These are phyloP conservation scores for Anarsia innoxiella DNA, from an alignment of 2,888 invertebrate species.

Conservation along the genomic window DNA sequence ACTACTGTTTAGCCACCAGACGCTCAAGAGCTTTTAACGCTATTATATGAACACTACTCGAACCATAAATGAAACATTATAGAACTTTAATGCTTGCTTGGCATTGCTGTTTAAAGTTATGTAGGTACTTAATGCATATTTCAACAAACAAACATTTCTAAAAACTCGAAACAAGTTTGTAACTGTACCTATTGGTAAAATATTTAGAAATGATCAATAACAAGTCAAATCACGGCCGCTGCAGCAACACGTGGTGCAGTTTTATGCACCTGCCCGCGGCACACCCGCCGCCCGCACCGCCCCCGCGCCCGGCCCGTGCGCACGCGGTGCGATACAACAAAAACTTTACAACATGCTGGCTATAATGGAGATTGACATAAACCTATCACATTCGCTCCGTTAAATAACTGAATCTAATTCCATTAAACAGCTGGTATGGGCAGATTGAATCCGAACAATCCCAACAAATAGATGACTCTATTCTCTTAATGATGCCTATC, in stretches of 20 bases:
- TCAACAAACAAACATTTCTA: no score
- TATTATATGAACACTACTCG: constrained; percentile 15
- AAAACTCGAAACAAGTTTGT: constrained; percentile 20
- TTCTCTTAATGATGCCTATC: constrained; percentile 26
- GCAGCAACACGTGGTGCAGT: constrained; percentile 14
- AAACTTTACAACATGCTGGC: constrained; percentile 28
- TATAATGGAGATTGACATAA: constrained; percentile 35
- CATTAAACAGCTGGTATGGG: constrained; percentile 58
- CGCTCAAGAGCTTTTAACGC: constrained; percentile 38
- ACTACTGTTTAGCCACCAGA: constrained; percentile 25
- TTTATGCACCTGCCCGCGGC: constrained; percentile 18
- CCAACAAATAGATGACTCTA: constrained; percentile 34
- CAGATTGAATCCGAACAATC: constrained; percentile 38
- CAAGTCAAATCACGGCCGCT: constrained; percentile 35
- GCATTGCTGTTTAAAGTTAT: no score
- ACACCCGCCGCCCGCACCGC: constrained; percentile 1
- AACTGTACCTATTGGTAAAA: constrained; percentile 1
- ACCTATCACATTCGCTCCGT: constrained; percentile 53
- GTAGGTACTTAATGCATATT: no score
- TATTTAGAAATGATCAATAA: constrained; percentile 18
- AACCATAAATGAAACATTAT: constrained; percentile 13
- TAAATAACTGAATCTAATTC: constrained; percentile 60
- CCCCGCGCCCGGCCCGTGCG: constrained; percentile 1
- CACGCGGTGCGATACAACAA: constrained; percentile 21
- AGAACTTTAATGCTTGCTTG: constrained; percentile 2